Conservation (phyloP, 2,797 vertebrate species). For the Lithobates pipiens region DNA sequence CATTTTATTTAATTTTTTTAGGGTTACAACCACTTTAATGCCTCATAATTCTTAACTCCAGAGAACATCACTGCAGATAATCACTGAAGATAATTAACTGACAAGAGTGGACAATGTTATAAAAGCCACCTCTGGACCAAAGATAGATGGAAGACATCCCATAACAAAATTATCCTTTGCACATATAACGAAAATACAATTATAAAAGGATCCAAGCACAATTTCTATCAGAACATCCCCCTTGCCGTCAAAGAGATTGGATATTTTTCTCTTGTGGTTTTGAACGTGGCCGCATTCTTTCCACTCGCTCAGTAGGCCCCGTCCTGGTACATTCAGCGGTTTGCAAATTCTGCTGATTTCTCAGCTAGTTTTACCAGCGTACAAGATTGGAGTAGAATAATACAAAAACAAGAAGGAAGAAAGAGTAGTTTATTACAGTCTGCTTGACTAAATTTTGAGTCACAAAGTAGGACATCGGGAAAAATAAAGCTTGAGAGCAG, state of each 20-base stretch:
- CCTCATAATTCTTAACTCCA: too few relatives aligned
- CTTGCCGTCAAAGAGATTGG: not conserved
- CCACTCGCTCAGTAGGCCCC: not conserved
- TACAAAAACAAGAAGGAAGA: not conserved
- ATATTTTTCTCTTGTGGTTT: conserved; percentile 30
- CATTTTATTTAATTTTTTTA: too few relatives aligned
- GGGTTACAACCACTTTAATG: too few relatives aligned
- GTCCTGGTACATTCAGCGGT: conserved; percentile 10
- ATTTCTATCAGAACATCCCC: not conserved
- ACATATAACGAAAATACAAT: too few relatives aligned
- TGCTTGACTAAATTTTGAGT: not conserved
- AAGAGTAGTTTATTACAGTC: not conserved
- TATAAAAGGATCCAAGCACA: too few relatives aligned
- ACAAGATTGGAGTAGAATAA: not conserved
- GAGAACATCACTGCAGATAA: too few relatives aligned
- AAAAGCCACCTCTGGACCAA: too few relatives aligned
- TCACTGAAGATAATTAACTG: too few relatives aligned
- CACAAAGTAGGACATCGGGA: not conserved
- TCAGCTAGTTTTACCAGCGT: not conserved
- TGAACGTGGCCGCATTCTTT: not conserved
- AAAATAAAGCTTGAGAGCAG: not conserved
- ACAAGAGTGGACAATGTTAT: too few relatives aligned
- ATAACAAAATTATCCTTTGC: too few relatives aligned
- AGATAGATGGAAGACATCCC: too few relatives aligned
- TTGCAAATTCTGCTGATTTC: conserved; percentile 44